Base-by-base conservation (phyloP, 30 jellyfish, hydroid and myxozoan genomes). In the Pelagia noctiluca region DNA sequence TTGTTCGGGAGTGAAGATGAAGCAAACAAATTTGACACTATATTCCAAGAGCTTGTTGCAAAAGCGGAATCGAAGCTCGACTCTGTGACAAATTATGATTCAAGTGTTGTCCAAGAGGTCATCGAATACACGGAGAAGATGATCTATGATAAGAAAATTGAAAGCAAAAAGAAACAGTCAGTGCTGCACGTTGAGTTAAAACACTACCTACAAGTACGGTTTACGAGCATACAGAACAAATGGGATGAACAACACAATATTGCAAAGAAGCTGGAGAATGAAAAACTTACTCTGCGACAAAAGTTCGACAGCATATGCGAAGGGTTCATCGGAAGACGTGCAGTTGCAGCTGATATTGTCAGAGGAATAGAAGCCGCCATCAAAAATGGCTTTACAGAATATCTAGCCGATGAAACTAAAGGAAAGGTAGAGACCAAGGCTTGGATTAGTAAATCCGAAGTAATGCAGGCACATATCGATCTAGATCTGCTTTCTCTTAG, bases 171-270 rank as follows among this genome's bases (percentile, higher is more conserved):
- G 57, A 42, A 42, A 42, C 57, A 42, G 57, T 42, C 57, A 42
- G 12, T 42, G 57, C 16, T 22, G 72, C 72, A 60, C 72, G 35
- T 24, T 60, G 72, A 60, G 21, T 5, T 60, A 24, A 60, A n/a
- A 60, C 72, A n/a, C 30, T n/a, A 60, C 72, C 30, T 26, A 60
- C 30, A 60, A 13, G 13, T 11, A 11, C 62, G n/a, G n/a, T n/a
- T 48, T 11, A 48, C 62, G n/a, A n/a, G n/a, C n/a, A n/a, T n/a
- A n/a, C n/a, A n/a, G n/a, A n/a, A n/a, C n/a, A n/a, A n/a, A n/a
- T n/a, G n/a, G n/a, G n/a, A n/a, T n/a, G n/a, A n/a, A n/a, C n/a
- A n/a, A n/a, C n/a, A n/a, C n/a, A n/a, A n/a, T n/a, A n/a, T n/a
- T n/a, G n/a, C n/a, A n/a, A n/a, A n/a, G n/a, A n/a, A n/a, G n/a